Percentiles rank a stretch among this genome's conserved stretches.
Evolutionary conservation across 2,113 vertebrate species (phyloP).

Genomic region (Bungarus multicinctus): DNA sequence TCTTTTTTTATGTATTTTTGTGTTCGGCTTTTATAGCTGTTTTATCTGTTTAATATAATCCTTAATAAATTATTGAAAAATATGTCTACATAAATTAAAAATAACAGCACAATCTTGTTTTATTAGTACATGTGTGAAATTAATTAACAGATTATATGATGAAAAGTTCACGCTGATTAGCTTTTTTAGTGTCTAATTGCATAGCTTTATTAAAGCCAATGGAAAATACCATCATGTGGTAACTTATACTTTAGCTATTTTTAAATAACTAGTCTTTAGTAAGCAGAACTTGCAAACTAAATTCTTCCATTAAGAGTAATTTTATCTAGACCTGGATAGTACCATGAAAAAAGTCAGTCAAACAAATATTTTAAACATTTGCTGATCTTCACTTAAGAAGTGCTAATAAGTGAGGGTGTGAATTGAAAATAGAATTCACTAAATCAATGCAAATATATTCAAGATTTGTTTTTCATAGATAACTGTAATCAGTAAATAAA

Average conservation of each 20-base stretch:
- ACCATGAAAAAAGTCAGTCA: neutral
- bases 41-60: too few relatives aligned
- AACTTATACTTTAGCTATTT: neutral
- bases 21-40: too few relatives aligned
- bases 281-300: neutral
- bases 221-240: neutral
- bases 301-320: neutral
- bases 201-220: neutral
- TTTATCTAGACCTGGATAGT: neutral
- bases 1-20: too few relatives aligned
- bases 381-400: neutral
- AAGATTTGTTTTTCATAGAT: neutral
- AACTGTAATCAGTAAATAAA: neutral
- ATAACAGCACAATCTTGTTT: neutral
- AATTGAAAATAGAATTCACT: neutral
- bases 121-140: neutral
- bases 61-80: too few relatives aligned
- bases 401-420: neutral
- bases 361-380: neutral
- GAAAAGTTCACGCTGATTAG: neutral
- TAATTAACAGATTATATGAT: neutral
- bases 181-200: neutral
- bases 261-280: neutral
- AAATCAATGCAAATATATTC: neutral
- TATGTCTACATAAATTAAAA: neutral